phyloP scores from a whole-genome alignment of 2,113 vertebrate species.

The Mirza zaza region DNA sequence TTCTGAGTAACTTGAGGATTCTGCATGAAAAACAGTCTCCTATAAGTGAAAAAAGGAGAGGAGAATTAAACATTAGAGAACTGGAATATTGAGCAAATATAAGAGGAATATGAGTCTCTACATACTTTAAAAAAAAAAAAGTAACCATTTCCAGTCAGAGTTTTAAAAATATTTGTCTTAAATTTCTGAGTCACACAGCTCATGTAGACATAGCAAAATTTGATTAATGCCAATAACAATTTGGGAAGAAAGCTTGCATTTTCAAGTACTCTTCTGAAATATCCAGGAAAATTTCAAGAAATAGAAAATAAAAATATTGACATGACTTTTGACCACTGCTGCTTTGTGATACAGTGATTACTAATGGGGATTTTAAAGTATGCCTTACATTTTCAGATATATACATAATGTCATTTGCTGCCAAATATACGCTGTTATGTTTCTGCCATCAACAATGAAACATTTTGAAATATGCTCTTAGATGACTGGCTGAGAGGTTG shows the following conservation, averaged over 20 bases:
- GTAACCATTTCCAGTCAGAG: not conserved
- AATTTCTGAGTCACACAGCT: not conserved
- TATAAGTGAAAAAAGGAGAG: not conserved
- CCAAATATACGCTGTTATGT: not conserved
- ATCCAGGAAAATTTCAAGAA: not conserved
- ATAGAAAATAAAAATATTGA: not conserved
- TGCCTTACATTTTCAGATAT: not conserved
- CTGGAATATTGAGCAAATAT: not conserved
- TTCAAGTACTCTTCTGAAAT: not conserved
- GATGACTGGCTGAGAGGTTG: not conserved
- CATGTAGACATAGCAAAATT: not conserved
- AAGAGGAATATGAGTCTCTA: not conserved
- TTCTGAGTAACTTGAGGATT: conserved; percentile 20
- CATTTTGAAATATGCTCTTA: not conserved
- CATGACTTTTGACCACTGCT: not conserved
- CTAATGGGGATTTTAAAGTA: not conserved
- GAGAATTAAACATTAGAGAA: not conserved
- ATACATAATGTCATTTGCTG: not conserved
- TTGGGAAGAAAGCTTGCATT: not conserved
- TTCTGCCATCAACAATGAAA: not conserved
- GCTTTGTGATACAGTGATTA: not conserved
- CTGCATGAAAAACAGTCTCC: not conserved
- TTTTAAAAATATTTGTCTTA: conserved; percentile 54
- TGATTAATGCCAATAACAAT: not conserved
- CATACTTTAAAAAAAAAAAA: not conserved